Evolutionary conservation across 92 coral and sea anemone species (phyloP).

Genomic region (Epizoanthus scotinus): DNA sequence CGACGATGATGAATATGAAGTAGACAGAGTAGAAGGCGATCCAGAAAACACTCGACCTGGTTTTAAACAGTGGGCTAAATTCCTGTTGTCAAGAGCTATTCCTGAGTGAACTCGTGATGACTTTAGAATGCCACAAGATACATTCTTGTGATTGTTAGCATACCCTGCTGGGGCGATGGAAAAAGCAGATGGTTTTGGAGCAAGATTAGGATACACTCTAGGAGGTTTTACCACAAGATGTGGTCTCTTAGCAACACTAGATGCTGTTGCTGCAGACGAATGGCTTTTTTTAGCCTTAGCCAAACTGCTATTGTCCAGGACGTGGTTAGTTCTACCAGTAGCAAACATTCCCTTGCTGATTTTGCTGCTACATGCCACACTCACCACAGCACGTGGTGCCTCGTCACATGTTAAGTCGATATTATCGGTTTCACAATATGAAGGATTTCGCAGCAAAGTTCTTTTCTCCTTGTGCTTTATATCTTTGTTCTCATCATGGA

Average conservation of each 20-base stretch:
- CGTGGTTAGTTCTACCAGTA: neutral
- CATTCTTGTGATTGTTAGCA: constrained; percentile 7
- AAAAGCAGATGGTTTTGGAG: constrained; percentile 6
- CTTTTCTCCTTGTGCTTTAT: constrained; percentile 44
- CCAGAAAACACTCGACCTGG: constrained; percentile 7
- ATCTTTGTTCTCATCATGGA: constrained; percentile 58
- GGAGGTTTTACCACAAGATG: neutral
- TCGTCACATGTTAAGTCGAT: constrained; percentile 3
- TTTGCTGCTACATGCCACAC: neutral
- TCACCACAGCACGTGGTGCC: constrained; percentile 21
- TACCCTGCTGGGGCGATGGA: constrained; percentile 1
- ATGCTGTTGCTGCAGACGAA: constrained; percentile 13
- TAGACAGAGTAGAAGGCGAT: neutral
- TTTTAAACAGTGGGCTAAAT: neutral
- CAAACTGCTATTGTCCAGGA: neutral
- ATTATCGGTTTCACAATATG: constrained; percentile 21
- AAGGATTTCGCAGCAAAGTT: constrained; percentile 11
- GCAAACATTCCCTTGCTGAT: neutral
- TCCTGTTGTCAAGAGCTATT: constrained; percentile 16
- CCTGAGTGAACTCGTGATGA: constrained; percentile 15
- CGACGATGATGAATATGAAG: neutral
- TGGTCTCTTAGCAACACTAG: neutral
- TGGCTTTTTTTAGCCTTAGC: constrained; percentile 13
- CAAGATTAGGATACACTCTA: constrained; percentile 21
- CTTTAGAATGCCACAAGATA: constrained; percentile 14